Evolutionary conservation across 2,797 vertebrate genomes (phyloP).

Genomic region (Chelmon rostratus): DNA sequence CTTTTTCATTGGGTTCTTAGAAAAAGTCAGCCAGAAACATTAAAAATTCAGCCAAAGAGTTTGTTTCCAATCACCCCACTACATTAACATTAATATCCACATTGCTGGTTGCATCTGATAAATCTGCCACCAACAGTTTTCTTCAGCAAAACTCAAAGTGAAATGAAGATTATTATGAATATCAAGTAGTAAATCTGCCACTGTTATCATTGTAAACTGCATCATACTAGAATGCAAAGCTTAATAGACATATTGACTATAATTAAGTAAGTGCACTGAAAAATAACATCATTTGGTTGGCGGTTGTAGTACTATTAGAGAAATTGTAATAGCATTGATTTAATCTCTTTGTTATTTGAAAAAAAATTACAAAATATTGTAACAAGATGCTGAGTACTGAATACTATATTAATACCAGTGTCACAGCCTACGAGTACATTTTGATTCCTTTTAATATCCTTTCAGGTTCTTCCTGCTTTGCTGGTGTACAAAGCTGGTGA

Average conservation of each 20-base stretch:
- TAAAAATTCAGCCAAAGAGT: no score
- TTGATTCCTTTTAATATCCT: background rate
- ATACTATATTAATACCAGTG: background rate
- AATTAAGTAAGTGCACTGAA: background rate
- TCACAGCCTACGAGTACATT: background rate
- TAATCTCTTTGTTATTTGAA: background rate
- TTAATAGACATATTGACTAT: background rate
- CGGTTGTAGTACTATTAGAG: background rate
- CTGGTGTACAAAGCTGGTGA: slow-evolving; percentile 95
- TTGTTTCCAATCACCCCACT: no score
- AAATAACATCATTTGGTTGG: background rate
- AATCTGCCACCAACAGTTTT: background rate
- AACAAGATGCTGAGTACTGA: background rate
- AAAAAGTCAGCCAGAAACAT: no score
- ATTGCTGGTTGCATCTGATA: no score
- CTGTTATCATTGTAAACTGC: background rate
- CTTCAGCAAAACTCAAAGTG: background rate
- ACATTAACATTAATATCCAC: no score
- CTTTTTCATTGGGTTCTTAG: no score
- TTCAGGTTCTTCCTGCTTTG: slow-evolving; percentile 89
- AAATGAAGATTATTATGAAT: background rate
- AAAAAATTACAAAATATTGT: background rate
- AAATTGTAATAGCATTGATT: background rate
- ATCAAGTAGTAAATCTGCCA: background rate
- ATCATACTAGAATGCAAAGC: background rate